These are phyloP conservation scores for Aleiodes testaceus DNA, from an alignment of 2,888 invertebrate species.

Conservation along the genomic window DNA sequence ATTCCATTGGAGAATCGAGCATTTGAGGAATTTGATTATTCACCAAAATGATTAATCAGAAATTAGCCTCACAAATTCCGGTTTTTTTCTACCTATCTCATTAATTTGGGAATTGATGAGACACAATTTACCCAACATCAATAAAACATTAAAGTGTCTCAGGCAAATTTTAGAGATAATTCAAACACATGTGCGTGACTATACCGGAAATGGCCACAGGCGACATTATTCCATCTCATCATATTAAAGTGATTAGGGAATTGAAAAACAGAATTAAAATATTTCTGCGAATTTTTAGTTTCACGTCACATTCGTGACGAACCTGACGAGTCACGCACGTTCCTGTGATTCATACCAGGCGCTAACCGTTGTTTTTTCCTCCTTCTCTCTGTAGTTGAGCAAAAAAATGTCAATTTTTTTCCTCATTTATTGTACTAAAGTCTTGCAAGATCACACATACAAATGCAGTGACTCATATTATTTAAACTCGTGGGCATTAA, in stretches of 20 bases:
- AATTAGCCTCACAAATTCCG: too few relatives aligned
- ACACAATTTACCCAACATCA: too few relatives aligned
- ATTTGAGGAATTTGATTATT: too few relatives aligned
- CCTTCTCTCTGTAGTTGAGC: constrained; percentile 23
- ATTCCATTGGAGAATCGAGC: too few relatives aligned
- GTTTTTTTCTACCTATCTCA: too few relatives aligned
- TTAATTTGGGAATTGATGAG: too few relatives aligned
- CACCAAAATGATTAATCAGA: too few relatives aligned
- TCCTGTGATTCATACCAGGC: constrained; percentile 48
- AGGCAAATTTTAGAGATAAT: too few relatives aligned
- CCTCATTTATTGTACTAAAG: background rate
- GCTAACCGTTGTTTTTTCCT: constrained; percentile 26
- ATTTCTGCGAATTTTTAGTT: constrained; percentile 16
- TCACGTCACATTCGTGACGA: constrained; percentile 8
- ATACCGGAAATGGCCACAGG: constrained; percentile 13
- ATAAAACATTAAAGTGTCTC: too few relatives aligned
- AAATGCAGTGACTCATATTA: constrained; percentile 49
- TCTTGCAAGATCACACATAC: constrained; percentile 34
- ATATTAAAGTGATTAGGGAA: background rate
- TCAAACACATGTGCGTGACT: background rate
- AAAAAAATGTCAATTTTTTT: constrained; percentile 26
- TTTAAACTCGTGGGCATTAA: constrained; percentile 51
- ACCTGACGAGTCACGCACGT: constrained; percentile 34
- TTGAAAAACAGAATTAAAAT: background rate
- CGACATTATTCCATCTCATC: constrained; percentile 2